Evolutionary conservation across 2,888 invertebrate species (phyloP).

Genomic region (Labia minor): DNA sequence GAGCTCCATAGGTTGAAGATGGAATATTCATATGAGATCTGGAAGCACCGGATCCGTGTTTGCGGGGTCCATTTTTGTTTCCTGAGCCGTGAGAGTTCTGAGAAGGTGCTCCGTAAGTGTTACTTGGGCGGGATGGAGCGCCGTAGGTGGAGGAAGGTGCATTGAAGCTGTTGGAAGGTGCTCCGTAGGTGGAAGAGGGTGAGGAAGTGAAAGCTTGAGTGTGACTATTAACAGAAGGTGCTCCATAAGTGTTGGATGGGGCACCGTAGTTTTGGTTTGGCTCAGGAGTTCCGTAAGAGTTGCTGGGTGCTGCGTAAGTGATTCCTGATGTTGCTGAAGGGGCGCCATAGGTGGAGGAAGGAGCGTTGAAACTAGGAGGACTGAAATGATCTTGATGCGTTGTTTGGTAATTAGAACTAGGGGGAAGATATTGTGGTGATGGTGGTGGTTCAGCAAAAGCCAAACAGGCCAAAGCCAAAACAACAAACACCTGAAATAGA

Average conservation of each 20-base stretch:
- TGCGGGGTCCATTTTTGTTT: background rate
- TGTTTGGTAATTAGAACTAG: slow-evolving; percentile 26
- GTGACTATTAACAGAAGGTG: slow-evolving; percentile 32
- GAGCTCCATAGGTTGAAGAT: slow-evolving; percentile 19
- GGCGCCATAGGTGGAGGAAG: slow-evolving; percentile 40
- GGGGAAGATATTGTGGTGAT: slow-evolving; percentile 24
- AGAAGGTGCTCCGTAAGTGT: slow-evolving; percentile 38
- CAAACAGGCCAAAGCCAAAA: slow-evolving; percentile 25
- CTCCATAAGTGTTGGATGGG: slow-evolving; percentile 41
- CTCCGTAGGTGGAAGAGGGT: slow-evolving; percentile 40
- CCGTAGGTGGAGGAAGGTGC: slow-evolving; percentile 31
- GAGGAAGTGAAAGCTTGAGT: slow-evolving; percentile 34
- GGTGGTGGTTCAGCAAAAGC: slow-evolving; percentile 31
- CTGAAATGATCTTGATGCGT: slow-evolving; percentile 28
- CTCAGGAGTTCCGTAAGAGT: slow-evolving; percentile 33
- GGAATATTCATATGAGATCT: slow-evolving; percentile 14
- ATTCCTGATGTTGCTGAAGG: slow-evolving; percentile 42
- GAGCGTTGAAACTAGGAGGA: slow-evolving; percentile 27
- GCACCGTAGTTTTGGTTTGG: slow-evolving; percentile 27
- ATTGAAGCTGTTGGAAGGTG: slow-evolving; percentile 25
- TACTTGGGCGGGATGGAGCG: slow-evolving; percentile 38
- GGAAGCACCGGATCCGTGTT: background rate
- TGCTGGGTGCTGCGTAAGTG: slow-evolving; percentile 19
- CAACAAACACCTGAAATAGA: slow-evolving; percentile 20
- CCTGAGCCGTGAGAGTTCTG: background rate